A percentile compares a stretch with the other conserved stretches of the same genome.
Conservation (phyloP, 2,888 invertebrate genomes). For the Gibbula magus region DNA sequence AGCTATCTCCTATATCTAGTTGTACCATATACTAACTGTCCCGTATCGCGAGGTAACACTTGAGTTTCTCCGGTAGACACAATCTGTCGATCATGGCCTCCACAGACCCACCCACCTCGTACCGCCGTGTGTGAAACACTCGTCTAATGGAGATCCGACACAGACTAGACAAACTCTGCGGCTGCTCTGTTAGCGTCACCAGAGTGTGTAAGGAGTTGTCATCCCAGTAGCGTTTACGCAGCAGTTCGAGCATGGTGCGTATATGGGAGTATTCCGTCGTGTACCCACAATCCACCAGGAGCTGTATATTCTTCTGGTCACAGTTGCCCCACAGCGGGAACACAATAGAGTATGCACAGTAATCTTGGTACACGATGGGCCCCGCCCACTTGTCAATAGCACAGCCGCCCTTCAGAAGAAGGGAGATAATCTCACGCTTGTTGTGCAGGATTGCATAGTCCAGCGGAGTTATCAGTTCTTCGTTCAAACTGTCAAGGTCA, state of each 20-base stretch:
- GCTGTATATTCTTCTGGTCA: slow-evolving; percentile 43
- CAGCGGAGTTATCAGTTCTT: slow-evolving; percentile 45
- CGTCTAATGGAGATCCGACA: slow-evolving; percentile 38
- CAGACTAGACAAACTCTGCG: slow-evolving; percentile 35
- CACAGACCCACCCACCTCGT: slow-evolving; percentile 30
- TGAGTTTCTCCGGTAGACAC: slow-evolving; percentile 38
- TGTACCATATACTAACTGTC: neutral
- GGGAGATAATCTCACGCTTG: slow-evolving; percentile 39
- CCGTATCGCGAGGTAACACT: slow-evolving; percentile 34
- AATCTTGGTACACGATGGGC: slow-evolving; percentile 43
- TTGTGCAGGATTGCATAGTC: slow-evolving; percentile 46
- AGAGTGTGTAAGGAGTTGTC: slow-evolving; percentile 35
- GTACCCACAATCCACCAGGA: slow-evolving; percentile 45
- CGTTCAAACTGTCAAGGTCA: slow-evolving; percentile 46
- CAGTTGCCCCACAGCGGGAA: slow-evolving; percentile 46
- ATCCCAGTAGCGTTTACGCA: slow-evolving; percentile 37
- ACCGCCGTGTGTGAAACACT: slow-evolving; percentile 35
- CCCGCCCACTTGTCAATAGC: slow-evolving; percentile 44
- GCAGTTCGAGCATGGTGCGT: slow-evolving; percentile 33
- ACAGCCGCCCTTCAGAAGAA: slow-evolving; percentile 48
- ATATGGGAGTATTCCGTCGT: slow-evolving; percentile 39
- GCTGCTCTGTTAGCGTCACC: slow-evolving; percentile 33
- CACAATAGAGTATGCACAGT: slow-evolving; percentile 47
- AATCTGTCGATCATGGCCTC: slow-evolving; percentile 32
- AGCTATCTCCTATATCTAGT: too few relatives aligned